Evolutionary conservation across 2,113 vertebrate genomes (phyloP), one percentile per base, ranked within the genome.

Genomic region (Dicentrarchus labrax): DNA sequence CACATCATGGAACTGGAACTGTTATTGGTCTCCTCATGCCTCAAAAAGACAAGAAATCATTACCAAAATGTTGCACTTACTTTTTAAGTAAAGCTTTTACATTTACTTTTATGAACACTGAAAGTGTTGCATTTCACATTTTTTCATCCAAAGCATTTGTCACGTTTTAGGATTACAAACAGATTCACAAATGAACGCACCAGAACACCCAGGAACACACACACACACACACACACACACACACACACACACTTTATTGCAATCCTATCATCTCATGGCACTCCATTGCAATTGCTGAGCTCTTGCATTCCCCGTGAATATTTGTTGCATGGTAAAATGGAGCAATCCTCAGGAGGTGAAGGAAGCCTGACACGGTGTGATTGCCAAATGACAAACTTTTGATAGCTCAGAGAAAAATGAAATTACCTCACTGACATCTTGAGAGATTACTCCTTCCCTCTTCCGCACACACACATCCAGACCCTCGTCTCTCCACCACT

Each of bases 301-400:
- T 61, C 54, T 51, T 48, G 65, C 68, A 57, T 83, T 84, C 71
- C 17, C 62, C 43, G 38, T 78, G 77, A 88, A 87, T 79, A 86
- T 87, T 81, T 84, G 74, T 90, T 53, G 62, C 59, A 39, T 69
- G 43, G 65, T 69, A 72, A 87, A 88, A 90, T 71, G 73, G 61
- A 80, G 50, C 74, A 69, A 79, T 92, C 86, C 85, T 87, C 88
- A 16, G 69, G 79, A 91, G 90, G 86, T 78, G 82, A 87, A 68
- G 82, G 87, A 73, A 79, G 72, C 73, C 82, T 85, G 87, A 85
- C 82, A 89, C 8, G 54, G 39, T 50, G 65, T 90, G 91, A 90
- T 90, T 92, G 87, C 85, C 88, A 91, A 85, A 92, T 89, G 93
- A 92, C 91, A 91, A 93, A 91, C 87, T 93, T 91, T 77, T 90